Percentiles rank a stretch among this genome's conserved stretches.
Conservation (phyloP, 2,113 vertebrate genomes). For the Origma solitaria region DNA sequence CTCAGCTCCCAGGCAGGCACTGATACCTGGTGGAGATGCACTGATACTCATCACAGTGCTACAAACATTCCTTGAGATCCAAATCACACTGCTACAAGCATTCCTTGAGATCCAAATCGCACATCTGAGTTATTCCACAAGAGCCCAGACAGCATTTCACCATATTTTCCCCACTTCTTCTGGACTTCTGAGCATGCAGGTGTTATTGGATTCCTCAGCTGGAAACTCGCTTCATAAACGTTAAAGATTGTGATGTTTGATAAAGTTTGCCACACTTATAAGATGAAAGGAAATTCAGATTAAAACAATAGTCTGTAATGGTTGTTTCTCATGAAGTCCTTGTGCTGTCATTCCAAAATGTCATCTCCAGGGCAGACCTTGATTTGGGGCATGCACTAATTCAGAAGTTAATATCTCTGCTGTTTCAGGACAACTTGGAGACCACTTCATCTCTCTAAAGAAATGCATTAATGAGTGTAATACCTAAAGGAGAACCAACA, state of each 20-base stretch:
- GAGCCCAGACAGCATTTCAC: neutral
- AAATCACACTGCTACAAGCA: neutral
- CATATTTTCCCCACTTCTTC: neutral
- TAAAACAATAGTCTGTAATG: neutral
- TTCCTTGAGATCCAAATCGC: neutral
- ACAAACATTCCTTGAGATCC: neutral
- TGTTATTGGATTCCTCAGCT: neutral
- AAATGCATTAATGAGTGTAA: neutral
- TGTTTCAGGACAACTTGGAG: neutral
- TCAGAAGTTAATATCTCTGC: neutral
- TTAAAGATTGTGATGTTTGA: neutral
- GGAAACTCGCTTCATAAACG: neutral
- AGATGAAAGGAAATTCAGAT: neutral
- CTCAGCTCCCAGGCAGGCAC: neutral
- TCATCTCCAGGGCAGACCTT: neutral
- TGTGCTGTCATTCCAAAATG: neutral
- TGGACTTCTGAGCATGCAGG: neutral
- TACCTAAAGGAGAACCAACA: neutral
- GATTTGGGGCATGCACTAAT: neutral
- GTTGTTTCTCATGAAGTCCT: neutral
- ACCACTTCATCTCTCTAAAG: neutral
- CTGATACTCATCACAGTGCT: neutral
- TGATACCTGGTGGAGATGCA: neutral
- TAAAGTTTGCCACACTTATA: neutral
- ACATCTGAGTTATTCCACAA: neutral